Percentiles rank a stretch among this genome's conserved stretches.
Conservation (phyloP, 2,888 invertebrate species). For the Leptothorax acervorum region DNA sequence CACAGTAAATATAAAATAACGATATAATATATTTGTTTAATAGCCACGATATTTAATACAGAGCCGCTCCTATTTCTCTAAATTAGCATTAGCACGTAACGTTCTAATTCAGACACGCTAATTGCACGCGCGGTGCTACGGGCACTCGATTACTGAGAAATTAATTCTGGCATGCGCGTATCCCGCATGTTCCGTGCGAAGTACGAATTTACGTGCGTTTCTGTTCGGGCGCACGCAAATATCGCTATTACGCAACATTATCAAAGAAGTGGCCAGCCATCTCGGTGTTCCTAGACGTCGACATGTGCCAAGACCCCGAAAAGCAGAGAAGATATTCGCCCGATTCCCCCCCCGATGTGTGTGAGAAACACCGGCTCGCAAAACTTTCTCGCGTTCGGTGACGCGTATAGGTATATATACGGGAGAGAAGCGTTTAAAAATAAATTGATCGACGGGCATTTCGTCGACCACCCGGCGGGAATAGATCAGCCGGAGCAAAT, state of each 20-base stretch:
- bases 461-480: conserved; percentile 25
- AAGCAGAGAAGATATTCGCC: not conserved
- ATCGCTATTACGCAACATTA: conserved; percentile 42
- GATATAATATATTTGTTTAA: not conserved
- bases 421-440: conserved; percentile 23
- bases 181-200: conserved; percentile 6
- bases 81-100: not conserved
- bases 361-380: conserved; percentile 17
- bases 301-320: conserved; percentile 36
- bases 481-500: conserved; percentile 54
- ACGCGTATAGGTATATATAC: not conserved
- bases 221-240: conserved; percentile 40
- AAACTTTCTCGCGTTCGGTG: conserved; percentile 28
- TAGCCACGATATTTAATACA: not conserved
- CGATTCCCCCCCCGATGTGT: not conserved
- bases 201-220: conserved; percentile 16
- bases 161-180: conserved; percentile 11
- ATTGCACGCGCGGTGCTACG: not conserved
- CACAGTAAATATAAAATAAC: not conserved
- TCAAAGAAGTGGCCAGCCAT: conserved; percentile 38
- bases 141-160: not conserved
- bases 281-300: conserved; percentile 21
- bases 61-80: not conserved
- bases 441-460: conserved; percentile 24
- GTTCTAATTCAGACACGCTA: not conserved